Conservation (phyloP, 2,113 vertebrate species). For the Dasyprocta punctata region DNA sequence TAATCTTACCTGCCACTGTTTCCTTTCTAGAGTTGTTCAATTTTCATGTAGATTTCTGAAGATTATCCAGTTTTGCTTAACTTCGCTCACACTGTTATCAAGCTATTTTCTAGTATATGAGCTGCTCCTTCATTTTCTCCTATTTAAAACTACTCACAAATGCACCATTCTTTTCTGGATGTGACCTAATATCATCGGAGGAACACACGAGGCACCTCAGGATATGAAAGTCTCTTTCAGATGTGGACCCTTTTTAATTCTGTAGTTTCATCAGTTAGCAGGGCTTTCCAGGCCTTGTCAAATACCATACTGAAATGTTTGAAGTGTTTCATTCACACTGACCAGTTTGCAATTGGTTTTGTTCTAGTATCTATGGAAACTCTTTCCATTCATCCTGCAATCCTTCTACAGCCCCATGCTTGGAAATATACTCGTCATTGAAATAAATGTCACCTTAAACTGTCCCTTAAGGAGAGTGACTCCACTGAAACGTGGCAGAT, state of each 20-base stretch:
- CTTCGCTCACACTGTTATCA: not conserved
- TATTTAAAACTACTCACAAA: not conserved
- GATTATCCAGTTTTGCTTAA: not conserved
- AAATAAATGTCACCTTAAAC: not conserved
- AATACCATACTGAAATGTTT: not conserved
- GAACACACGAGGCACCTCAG: accelerated
- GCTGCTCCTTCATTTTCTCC: not conserved
- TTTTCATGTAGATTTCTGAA: not conserved
- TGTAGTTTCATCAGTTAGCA: not conserved
- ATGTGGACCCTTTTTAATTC: not conserved
- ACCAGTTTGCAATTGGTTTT: not conserved
- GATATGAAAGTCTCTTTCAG: accelerated
- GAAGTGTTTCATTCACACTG: not conserved
- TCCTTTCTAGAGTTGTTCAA: not conserved
- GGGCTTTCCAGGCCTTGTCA: not conserved
- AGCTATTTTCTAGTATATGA: not conserved
- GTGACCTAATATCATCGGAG: not conserved
- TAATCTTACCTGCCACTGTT: not conserved
- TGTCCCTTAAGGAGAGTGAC: not conserved
- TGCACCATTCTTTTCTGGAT: not conserved
- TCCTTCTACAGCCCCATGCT: not conserved
- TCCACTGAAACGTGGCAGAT: not conserved
- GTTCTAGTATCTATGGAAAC: not conserved
- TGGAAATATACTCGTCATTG: not conserved
- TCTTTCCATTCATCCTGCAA: not conserved